These are phyloP conservation scores for Coenonympha glycerion DNA, from an alignment of 2,888 invertebrate genomes.

Conservation along the genomic window DNA sequence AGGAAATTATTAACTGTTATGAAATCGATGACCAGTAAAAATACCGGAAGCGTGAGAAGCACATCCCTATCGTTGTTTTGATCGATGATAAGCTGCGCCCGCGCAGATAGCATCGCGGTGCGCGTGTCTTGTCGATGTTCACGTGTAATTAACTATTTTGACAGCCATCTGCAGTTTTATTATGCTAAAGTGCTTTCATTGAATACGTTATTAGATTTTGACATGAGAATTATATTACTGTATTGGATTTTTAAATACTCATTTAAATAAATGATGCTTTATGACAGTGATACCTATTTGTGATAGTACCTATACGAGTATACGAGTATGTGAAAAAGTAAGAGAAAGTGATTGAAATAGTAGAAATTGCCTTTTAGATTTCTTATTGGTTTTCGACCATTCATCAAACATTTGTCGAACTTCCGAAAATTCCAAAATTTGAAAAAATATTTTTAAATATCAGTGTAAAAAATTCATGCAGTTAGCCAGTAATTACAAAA, in stretches of 20 bases:
- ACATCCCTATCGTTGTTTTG: constrained; percentile 25
- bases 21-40: not conserved
- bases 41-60: not conserved
- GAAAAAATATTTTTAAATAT: too few species aligned
- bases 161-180: not conserved
- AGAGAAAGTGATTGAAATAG: too few species aligned
- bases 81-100: constrained; percentile 38
- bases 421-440: too few species aligned
- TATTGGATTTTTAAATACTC: not conserved
- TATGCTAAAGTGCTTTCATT: not conserved
- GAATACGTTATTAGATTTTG: not conserved
- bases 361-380: too few species aligned
- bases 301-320: too few species aligned
- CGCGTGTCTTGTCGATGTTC: constrained; percentile 13
- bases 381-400: too few species aligned
- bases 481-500: too few species aligned
- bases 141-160: constrained; percentile 5
- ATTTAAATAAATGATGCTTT: not conserved
- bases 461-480: too few species aligned
- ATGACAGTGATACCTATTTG: too few species aligned
- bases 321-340: too few species aligned
- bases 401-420: too few species aligned
- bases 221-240: not conserved
- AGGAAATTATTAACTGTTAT: not conserved
- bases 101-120: constrained; percentile 41